Conservation (phyloP, 2,113 vertebrate genomes). For the Urocolius indicus region DNA sequence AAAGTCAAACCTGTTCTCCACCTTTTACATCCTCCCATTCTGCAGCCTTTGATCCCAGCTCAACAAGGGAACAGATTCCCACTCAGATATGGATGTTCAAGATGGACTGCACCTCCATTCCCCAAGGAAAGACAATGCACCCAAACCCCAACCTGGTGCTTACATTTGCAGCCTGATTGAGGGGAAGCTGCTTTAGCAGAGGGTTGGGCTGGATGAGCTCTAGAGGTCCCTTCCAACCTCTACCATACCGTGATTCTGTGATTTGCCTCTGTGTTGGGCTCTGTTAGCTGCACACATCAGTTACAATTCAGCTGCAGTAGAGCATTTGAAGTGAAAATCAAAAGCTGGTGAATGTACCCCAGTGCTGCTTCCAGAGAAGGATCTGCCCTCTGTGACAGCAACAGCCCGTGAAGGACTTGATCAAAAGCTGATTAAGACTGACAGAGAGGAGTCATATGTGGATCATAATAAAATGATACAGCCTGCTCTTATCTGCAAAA, state of each 20-base stretch:
- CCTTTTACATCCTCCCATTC: background rate
- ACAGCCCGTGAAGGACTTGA: background rate
- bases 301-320: background rate
- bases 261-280: accelerated
- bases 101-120: background rate
- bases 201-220: no score
- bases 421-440: background rate
- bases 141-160: background rate
- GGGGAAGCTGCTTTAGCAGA: no score
- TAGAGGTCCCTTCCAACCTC: no score
- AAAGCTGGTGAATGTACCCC: accelerated
- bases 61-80: background rate
- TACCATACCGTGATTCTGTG: no score
- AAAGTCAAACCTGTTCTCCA: background rate
- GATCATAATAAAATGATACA: background rate
- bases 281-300: accelerated
- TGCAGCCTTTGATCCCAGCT: background rate
- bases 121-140: background rate
- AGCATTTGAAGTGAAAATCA: background rate
- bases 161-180: no score
- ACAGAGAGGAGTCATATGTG: background rate
- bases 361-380: background rate
- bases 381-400: accelerated
- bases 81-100: background rate
- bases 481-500: background rate